Conservation (phyloP, 1,140 invertebrate genomes). For the Zaprionus kolodkinae region DNA sequence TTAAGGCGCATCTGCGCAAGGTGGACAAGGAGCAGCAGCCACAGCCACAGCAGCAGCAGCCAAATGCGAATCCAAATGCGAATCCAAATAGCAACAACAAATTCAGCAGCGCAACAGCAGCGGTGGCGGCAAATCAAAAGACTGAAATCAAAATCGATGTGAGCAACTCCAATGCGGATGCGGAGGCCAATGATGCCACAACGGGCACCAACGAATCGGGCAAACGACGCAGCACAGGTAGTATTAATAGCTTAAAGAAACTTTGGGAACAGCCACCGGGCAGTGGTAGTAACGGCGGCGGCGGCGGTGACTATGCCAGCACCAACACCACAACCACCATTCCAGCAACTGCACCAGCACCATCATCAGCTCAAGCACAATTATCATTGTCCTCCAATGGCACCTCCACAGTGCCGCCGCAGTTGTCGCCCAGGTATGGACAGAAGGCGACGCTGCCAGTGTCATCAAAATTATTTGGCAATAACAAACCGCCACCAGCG, state of each 20-base stretch:
- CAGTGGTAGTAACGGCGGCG: slow-evolving; percentile 85
- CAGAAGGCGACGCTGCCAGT: slow-evolving; percentile 45
- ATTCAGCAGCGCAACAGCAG: slow-evolving; percentile 47
- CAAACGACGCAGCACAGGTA: slow-evolving; percentile 95
- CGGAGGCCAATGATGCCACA: slow-evolving; percentile 55
- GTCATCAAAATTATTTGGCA: slow-evolving; percentile 52
- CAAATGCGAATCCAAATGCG: slow-evolving; percentile 27
- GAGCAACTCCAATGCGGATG: slow-evolving; percentile 56
- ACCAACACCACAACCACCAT: slow-evolving; percentile 67
- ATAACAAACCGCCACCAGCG: slow-evolving; percentile 72
- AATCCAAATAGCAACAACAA: slow-evolving; percentile 68
- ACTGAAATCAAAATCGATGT: slow-evolving; percentile 84
- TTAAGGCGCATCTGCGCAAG: slow-evolving; percentile 93
- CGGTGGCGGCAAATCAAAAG: slow-evolving; percentile 73
- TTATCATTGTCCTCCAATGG: slow-evolving; percentile 9
- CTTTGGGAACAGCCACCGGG: slow-evolving; percentile 91
- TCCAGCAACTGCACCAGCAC: slow-evolving; percentile 48
- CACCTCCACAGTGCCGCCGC: slow-evolving; percentile 34
- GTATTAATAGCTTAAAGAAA: slow-evolving; percentile 96
- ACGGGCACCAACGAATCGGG: slow-evolving; percentile 87
- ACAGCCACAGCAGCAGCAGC: slow-evolving; percentile 7
- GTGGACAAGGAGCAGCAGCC: slow-evolving; percentile 86
- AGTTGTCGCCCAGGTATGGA: slow-evolving; percentile 80
- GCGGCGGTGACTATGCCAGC: slow-evolving; percentile 85
- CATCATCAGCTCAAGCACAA: slow-evolving; percentile 8